Conservation (phyloP, 2,888 invertebrate genomes). For the Stenotaenia linearis region DNA sequence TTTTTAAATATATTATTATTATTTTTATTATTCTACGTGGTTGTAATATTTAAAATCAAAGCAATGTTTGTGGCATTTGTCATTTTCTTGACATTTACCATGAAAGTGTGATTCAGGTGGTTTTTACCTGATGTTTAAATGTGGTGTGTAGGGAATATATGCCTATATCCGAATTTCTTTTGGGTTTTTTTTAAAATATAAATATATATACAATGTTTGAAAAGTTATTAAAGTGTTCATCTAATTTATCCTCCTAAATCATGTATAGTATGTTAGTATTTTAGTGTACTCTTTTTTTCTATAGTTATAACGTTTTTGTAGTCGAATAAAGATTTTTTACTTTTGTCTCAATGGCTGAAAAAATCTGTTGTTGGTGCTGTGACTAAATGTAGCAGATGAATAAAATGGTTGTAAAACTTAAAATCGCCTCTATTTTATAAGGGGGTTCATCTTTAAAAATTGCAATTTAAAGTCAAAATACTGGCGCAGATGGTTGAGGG, state of each 20-base stretch:
- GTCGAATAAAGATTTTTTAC: not conserved
- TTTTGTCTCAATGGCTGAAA: not conserved
- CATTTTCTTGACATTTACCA: not conserved
- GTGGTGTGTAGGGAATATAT: slow-evolving; percentile 15
- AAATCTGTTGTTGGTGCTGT: slow-evolving; percentile 12
- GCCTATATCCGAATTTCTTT: not conserved
- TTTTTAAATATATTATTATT: not conserved
- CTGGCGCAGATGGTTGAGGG: too few relatives aligned
- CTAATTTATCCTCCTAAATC: slow-evolving; percentile 1
- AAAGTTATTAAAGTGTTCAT: not conserved
- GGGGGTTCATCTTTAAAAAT: too few relatives aligned
- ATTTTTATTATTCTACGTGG: not conserved
- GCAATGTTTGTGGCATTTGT: not conserved
- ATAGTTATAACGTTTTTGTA: not conserved
- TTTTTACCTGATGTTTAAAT: slow-evolving; percentile 4
- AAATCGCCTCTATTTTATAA: too few relatives aligned
- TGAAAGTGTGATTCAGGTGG: not conserved
- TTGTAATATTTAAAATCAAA: not conserved
- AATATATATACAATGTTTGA: not conserved
- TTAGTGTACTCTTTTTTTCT: not conserved
- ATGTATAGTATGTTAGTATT: not conserved
- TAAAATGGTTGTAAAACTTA: not conserved
- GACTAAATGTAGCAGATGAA: slow-evolving; percentile 5
- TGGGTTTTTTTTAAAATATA: not conserved
- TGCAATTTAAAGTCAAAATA: too few relatives aligned